Evolutionary conservation across 2,113 vertebrate genomes (phyloP), one percentile per base, ranked within the genome.

Genomic region (Phaetusa simplex): DNA sequence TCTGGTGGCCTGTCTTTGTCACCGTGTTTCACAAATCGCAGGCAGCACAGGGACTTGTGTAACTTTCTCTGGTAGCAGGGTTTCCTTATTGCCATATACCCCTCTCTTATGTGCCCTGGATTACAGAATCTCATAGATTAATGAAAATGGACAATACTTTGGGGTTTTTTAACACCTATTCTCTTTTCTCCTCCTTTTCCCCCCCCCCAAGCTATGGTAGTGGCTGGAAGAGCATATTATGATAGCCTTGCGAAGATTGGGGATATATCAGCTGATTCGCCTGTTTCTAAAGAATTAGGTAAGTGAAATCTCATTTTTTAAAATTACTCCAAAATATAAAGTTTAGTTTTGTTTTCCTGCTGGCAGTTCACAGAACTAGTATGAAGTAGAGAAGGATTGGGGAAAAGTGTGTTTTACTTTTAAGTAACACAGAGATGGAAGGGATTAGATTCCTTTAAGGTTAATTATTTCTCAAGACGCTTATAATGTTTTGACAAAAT

Each of bases 261-360:
- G 43, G 99, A 99, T 90, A 99, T 98, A 86, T 98, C 99, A 23
- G 97, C 98, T 0, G 98, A 98, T 76, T 99, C 99, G n/a, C 99
- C 98, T 1, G 99, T 99, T 89, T 99, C 99, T 64, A 99, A 98
- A 94, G 99, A 99, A 90, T 95, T 99, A 21, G 99, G 99, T 99
- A 97, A 99, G 99, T 98, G 65, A 92, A 72, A 14, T 47, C 3
- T 12, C 7, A 5, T 47, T 42, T 79, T 72, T 53, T 2, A 1
- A 30, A 82, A 66, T 29, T 67, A 24, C 9, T 58, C 50, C 10
- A 40, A 53, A 76, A 43, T 29, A 40, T 4, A 45, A 84, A 32
- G 27, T 76, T 80, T 36, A 5, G 20, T 74, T 86, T 83, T 72
- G 4, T 29, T 95, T 82, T 79, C 23, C 82, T 74, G 69, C 18